Conservation (phyloP, 2,888 invertebrate genomes). For the Diarsia brunnea region DNA sequence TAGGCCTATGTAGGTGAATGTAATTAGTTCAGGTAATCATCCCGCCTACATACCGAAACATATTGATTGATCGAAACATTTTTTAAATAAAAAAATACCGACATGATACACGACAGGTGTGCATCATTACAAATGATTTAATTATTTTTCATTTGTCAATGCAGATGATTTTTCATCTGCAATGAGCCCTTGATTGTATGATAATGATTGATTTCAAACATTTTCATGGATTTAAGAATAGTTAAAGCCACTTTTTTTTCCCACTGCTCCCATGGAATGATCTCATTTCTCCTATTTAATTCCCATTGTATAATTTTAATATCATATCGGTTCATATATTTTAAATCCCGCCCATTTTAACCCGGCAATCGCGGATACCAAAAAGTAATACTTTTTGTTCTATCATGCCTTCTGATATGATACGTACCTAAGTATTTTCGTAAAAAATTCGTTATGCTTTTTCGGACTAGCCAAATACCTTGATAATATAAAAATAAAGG, state of each 20-base stretch:
- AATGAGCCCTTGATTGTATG: slow-evolving; percentile 3
- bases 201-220: not conserved
- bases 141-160: slow-evolving; percentile 2
- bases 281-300: not conserved
- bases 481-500: slow-evolving; percentile 73
- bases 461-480: slow-evolving; percentile 86
- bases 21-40: not conserved
- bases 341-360: slow-evolving; percentile 1
- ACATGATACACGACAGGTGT: no score
- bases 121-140: slow-evolving; percentile 7
- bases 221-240: slow-evolving; percentile 4
- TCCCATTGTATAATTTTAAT: slow-evolving; percentile 36
- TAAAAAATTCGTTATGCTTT: slow-evolving; percentile 74
- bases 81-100: not conserved
- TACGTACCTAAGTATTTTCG: slow-evolving; percentile 60
- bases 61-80: not conserved
- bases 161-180: slow-evolving; percentile 3
- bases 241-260: slow-evolving; percentile 5
- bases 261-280: not conserved
- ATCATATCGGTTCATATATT: slow-evolving; percentile 27
- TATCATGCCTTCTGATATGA: slow-evolving; percentile 53
- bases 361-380: no score
- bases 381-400: slow-evolving; percentile 28
- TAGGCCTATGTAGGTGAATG: not conserved
- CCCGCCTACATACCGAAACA: not conserved